phyloP scores from a whole-genome alignment of 2,113 vertebrate genomes.

The Antechinus stuartii region DNA sequence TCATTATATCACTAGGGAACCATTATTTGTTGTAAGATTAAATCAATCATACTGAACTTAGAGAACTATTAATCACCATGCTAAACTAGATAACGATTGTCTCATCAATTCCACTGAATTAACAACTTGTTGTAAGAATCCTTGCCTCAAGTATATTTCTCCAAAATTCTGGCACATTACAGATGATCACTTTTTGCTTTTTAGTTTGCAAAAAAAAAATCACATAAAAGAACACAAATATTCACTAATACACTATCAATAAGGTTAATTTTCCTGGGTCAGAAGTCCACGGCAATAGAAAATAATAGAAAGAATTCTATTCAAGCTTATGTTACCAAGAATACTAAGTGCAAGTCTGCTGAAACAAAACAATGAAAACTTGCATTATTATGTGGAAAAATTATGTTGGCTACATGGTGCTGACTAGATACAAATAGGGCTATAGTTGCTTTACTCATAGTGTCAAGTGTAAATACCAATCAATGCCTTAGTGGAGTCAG shows the following conservation, averaged over 20 bases:
- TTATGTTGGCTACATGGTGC: conserved; percentile 5
- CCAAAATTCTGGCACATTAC: no score
- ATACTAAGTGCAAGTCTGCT: conserved; percentile 24
- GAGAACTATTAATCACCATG: no score
- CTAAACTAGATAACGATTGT: no score
- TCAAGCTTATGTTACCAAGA: conserved; percentile 81
- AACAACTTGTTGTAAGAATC: no score
- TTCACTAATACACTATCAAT: conserved; percentile 34
- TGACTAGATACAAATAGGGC: conserved; percentile 17
- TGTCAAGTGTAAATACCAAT: conserved; percentile 20
- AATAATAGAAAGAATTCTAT: conserved; percentile 73
- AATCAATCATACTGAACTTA: no score
- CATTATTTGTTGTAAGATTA: no score
- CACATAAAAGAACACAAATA: background rate
- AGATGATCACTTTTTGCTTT: background rate
- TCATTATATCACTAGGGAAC: no score
- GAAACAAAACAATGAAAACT: conserved; percentile 58
- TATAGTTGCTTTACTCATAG: background rate
- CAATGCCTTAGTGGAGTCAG: conserved; percentile 20
- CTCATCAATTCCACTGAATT: no score
- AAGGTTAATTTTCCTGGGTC: conserved; percentile 11
- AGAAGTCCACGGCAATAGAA: conserved; percentile 49
- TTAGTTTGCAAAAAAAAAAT: background rate
- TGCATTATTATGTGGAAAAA: conserved; percentile 58
- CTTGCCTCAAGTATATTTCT: no score